These are phyloP conservation scores for Oreochromis mossambicus DNA, from an alignment of 2,797 vertebrate genomes.

Conservation along the genomic window DNA sequence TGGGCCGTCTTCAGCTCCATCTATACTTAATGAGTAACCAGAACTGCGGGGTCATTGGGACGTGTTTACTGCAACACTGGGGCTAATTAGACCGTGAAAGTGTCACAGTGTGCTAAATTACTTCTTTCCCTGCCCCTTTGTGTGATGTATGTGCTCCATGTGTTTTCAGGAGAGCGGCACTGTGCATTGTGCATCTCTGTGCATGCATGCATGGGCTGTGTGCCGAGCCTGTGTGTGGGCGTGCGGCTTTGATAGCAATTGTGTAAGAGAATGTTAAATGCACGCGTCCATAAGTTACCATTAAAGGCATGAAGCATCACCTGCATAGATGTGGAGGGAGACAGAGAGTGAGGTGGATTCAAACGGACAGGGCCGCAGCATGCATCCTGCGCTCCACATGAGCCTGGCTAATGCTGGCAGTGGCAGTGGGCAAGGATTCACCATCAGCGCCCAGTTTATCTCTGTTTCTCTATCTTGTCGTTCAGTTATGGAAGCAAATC, in stretches of 20 bases:
- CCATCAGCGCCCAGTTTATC: background rate
- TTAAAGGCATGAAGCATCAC: constrained; percentile 17
- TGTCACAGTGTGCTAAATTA: constrained; percentile 69
- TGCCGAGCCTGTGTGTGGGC: constrained; percentile 32
- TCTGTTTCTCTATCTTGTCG: background rate
- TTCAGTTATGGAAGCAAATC: background rate
- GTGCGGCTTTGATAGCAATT: constrained; percentile 43
- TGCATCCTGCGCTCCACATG: background rate
- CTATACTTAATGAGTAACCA: constrained; percentile 67
- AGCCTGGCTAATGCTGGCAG: constrained; percentile 24
- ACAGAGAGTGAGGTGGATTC: background rate
- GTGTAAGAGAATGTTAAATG: constrained; percentile 46
- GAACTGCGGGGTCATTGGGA: constrained; percentile 62
- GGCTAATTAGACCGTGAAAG: constrained; percentile 74
- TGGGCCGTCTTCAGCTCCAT: constrained; percentile 39
- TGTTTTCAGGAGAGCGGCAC: background rate
- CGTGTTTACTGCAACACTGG: constrained; percentile 70
- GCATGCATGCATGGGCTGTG: constrained; percentile 31
- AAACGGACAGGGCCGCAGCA: background rate
- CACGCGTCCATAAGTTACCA: constrained; percentile 37
- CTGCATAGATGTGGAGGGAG: background rate
- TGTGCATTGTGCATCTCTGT: background rate
- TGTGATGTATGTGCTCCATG: constrained; percentile 1
- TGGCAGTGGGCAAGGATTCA: background rate
- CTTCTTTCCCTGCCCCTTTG: constrained; percentile 45